Evolutionary conservation across 2,113 vertebrate species (phyloP).

Genomic region (Urocitellus parryii): DNA sequence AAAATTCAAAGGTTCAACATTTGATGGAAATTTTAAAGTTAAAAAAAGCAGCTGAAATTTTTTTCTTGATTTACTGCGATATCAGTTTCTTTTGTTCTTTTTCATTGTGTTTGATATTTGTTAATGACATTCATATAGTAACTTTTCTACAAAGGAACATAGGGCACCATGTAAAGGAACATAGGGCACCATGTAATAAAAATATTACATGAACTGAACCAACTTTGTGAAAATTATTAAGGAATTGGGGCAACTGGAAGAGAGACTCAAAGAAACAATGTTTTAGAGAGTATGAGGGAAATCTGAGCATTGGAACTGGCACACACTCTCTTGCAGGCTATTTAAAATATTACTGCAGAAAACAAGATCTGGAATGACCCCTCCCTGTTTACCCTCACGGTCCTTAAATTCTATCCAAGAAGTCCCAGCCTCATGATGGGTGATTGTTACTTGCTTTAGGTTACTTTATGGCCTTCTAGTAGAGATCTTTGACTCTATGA

Average conservation of each 20-base stretch:
- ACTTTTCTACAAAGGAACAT: background rate
- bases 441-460: background rate
- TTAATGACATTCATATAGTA: background rate
- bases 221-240: slow-evolving; percentile 1
- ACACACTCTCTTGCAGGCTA: background rate
- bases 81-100: background rate
- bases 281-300: background rate
- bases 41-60: background rate
- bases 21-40: background rate
- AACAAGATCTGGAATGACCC: background rate
- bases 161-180: background rate
- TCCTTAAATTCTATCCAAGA: background rate
- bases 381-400: background rate
- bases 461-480: background rate
- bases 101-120: background rate
- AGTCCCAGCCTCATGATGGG: background rate
- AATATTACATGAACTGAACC: background rate
- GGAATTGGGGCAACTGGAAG: background rate
- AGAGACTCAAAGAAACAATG: background rate
- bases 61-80: background rate
- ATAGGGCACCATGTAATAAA: background rate
- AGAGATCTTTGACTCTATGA: background rate
- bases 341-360: background rate
- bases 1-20: slow-evolving; percentile 16
- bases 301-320: background rate